These are phyloP conservation scores for Danio jaintianensis DNA, from an alignment of 2,797 vertebrate genomes.

Conservation along the genomic window DNA sequence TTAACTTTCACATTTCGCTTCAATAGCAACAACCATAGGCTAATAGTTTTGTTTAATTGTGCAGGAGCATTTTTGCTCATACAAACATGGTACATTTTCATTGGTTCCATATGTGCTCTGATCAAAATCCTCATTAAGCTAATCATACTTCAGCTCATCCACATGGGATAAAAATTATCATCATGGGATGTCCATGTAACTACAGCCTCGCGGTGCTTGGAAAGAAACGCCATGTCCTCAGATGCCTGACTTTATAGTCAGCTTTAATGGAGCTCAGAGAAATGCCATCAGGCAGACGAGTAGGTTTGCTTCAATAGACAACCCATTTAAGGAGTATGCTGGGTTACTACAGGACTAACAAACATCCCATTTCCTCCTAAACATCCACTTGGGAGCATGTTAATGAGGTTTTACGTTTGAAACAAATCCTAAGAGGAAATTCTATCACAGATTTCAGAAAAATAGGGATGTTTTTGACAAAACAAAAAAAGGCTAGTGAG, in stretches of 20 bases:
- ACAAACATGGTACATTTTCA: background rate
- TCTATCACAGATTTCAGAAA: conserved; percentile 4
- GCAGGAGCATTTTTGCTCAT: background rate
- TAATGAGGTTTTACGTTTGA: background rate
- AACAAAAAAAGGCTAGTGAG: conserved; percentile 63
- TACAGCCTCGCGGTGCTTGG: conserved; percentile 47
- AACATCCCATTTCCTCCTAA: conserved; percentile 47
- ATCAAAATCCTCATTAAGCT: background rate
- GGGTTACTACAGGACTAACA: conserved; percentile 37
- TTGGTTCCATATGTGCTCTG: background rate
- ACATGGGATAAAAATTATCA: conserved; percentile 14
- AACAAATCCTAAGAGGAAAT: too few species aligned
- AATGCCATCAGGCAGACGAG: conserved; percentile 61
- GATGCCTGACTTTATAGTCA: conserved; percentile 51
- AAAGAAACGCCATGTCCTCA: conserved; percentile 57
- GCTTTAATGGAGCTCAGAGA: conserved; percentile 34
- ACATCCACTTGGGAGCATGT: background rate
- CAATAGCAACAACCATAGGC: too few species aligned
- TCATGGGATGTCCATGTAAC: conserved; percentile 29
- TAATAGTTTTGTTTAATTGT: too few species aligned
- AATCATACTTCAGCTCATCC: background rate
- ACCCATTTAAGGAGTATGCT: conserved; percentile 34
- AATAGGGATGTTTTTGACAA: conserved; percentile 47
- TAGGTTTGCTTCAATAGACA: conserved; percentile 58
- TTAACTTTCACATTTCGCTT: too few species aligned